Conservation (phyloP, 2,888 invertebrate genomes). For the Pachymerium ferrugineum region DNA sequence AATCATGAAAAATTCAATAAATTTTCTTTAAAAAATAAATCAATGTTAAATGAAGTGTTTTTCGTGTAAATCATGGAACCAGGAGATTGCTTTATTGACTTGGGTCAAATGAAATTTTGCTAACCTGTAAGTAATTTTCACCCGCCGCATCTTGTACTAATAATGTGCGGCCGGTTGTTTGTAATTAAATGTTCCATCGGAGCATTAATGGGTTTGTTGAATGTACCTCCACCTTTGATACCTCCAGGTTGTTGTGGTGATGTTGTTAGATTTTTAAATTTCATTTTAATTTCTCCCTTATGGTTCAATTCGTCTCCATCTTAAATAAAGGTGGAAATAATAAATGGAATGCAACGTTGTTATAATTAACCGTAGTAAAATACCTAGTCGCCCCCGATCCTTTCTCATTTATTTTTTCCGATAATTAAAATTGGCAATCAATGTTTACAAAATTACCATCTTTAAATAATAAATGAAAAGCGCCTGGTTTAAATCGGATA, state of each 20-base stretch:
- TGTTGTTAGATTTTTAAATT: background rate
- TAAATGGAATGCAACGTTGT: background rate
- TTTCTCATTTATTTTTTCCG: no score
- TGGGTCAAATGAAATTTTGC: background rate
- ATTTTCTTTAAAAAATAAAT: no score
- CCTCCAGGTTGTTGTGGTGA: constrained; percentile 1
- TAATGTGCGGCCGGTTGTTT: background rate
- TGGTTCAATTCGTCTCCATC: background rate
- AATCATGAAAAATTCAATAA: no score
- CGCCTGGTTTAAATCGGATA: background rate
- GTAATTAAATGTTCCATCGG: constrained; percentile 9
- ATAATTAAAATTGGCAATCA: no score
- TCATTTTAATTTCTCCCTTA: background rate
- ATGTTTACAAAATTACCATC: no score
- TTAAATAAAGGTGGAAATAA: background rate
- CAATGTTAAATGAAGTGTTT: no score
- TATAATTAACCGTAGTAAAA: background rate
- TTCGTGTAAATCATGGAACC: no score
- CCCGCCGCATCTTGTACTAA: background rate
- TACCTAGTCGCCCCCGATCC: no score
- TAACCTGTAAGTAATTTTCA: background rate
- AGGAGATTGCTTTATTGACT: background rate
- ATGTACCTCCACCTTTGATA: background rate
- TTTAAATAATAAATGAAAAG: background rate
- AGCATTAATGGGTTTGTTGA: background rate